Base-by-base conservation (phyloP, 2,888 invertebrate genomes). In the Conistra vaccinii region DNA sequence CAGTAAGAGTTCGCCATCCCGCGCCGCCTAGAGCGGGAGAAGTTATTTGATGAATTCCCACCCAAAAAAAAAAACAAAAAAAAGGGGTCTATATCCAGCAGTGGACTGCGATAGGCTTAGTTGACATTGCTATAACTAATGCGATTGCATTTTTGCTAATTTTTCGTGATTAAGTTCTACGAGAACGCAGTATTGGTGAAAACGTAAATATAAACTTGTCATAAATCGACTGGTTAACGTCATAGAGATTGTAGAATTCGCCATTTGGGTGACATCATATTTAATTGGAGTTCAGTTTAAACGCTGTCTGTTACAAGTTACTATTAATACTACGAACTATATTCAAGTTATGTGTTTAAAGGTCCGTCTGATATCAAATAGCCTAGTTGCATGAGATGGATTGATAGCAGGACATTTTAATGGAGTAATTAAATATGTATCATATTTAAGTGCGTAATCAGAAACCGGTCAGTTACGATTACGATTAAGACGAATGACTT, bases 371-470 rank as follows among this genome's bases (percentile, higher is more conserved):
- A 84, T 83, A 83, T 84, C 82, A 84, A 81, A 68, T 84, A 83
- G 81, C 82, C 82, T 84, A 83, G 82, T 83, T 84, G 85, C 85
- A 69, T 72, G 81, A 83, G 73, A 84, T 83, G 77, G 23, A 84
- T 72, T 84, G 85, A 83, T 83, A 84, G 10, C 77, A 70, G 60
- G 35, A 73, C 81, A 73, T 73, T 83, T 80, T 73, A 83, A 84
- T 84, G 76, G 76, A 81, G 77, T 83, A 70, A 77, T 83, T 83
- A 84, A 84, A 77, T 81, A 85, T 83, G 83, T 83, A 83, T 83
- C 83, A 83, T 81, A 85, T 81, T 81, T 85, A 74, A 77, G 55
- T 69, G 78, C 20, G 82, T 78, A 85, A 83, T 81, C 67, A 73
- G 85, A 84, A 73, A 84, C 82, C 60, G 60, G 82, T 70, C 61